These are phyloP conservation scores for Fringilla coelebs DNA, from an alignment of 2,797 vertebrate species.

Conservation along the genomic window DNA sequence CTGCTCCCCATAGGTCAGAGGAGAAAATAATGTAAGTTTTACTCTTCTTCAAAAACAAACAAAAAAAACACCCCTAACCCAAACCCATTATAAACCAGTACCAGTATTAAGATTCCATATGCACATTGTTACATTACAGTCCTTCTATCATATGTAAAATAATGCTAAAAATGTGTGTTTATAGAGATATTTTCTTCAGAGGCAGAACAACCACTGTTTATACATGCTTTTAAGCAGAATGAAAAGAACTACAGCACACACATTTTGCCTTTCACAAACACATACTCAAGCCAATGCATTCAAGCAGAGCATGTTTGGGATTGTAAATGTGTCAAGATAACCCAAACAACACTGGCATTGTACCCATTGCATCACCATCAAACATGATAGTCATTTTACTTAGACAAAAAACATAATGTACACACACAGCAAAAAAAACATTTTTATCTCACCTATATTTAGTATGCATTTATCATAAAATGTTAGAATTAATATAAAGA, in stretches of 20 bases:
- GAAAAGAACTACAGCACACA: neutral
- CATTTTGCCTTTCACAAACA: neutral
- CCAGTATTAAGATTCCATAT: neutral
- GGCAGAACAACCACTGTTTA: neutral
- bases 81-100: neutral
- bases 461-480: neutral
- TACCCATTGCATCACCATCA: neutral
- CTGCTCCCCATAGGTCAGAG: neutral
- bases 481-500: neutral
- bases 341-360: neutral
- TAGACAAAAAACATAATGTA: neutral
- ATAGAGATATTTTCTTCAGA: neutral
- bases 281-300: neutral
- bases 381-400: neutral
- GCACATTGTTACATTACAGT: neutral
- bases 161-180: neutral
- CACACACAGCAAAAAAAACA: neutral
- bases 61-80: fast-evolving
- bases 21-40: neutral
- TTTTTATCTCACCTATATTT: neutral
- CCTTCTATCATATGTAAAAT: neutral
- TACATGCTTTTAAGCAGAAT: neutral
- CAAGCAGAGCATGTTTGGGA: neutral
- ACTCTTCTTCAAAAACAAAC: neutral
- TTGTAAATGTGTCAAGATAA: neutral